Percentiles rank a stretch among this genome's conserved stretches.
phyloP scores from a whole-genome alignment of 2,797 vertebrate species.

The Gymnothorax javanicus region DNA sequence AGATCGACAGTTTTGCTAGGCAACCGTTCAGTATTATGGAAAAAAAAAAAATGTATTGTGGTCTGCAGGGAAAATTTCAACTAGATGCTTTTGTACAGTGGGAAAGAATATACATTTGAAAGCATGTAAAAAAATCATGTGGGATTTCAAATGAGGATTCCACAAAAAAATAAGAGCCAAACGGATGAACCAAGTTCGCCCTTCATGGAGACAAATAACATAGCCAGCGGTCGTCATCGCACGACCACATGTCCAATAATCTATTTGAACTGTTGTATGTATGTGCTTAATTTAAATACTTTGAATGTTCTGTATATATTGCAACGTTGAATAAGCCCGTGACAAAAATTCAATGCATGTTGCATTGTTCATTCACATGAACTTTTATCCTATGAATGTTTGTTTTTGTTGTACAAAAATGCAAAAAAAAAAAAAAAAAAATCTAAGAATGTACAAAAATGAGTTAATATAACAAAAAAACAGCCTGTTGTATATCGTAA shows the following conservation, averaged over 20 bases:
- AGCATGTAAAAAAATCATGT: not conserved
- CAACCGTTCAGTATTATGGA: not conserved
- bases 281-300: not conserved
- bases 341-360: conserved; percentile 32
- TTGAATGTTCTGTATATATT: conserved; percentile 20
- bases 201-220: not conserved
- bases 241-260: not conserved
- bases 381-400: conserved; percentile 21
- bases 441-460: conserved; percentile 1
- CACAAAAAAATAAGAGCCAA: not conserved
- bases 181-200: conserved; percentile 5
- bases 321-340: conserved; percentile 22
- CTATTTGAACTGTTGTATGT: conserved; percentile 19
- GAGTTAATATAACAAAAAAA: conserved; percentile 11
- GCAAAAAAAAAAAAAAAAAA: not conserved
- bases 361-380: conserved; percentile 16
- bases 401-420: conserved; percentile 22
- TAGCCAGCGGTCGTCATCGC: not conserved
- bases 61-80: not conserved
- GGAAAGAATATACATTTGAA: not conserved
- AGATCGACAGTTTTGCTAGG: not conserved
- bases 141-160: not conserved
- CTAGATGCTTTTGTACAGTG: not conserved
- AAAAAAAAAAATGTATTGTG: not conserved
- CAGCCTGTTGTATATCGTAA: not conserved